Conservation (phyloP, 2,113 vertebrate species). For the Irena cyanogastra region DNA sequence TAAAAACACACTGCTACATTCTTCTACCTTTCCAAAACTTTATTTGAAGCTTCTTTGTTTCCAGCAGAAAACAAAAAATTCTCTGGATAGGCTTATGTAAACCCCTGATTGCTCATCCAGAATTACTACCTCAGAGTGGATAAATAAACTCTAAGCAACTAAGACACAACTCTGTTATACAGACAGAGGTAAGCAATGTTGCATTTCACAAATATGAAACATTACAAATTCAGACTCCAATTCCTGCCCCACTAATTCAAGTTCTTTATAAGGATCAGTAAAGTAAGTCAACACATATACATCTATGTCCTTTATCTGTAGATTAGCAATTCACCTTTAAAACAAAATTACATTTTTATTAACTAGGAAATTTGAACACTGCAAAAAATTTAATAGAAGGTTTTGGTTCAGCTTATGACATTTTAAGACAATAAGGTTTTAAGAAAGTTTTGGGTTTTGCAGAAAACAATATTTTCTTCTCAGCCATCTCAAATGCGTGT, state of each 20-base stretch:
- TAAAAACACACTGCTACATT: too few species aligned
- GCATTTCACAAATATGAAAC: not conserved
- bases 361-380: too few species aligned
- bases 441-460: not conserved
- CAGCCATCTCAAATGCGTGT: not conserved
- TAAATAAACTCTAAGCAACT: not conserved
- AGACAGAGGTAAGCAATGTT: not conserved
- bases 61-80: not conserved
- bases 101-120: not conserved
- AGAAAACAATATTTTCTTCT: not conserved
- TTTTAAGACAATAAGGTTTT: not conserved
- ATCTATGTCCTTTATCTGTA: not conserved
- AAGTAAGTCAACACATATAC: not conserved
- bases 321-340: too few species aligned
- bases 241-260: not conserved
- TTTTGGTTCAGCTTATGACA: not conserved
- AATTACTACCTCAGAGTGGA: not conserved
- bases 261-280: not conserved
- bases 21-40: not conserved
- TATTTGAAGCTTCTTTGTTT: not conserved
- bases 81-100: not conserved
- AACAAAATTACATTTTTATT: too few species aligned
- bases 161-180: not conserved
- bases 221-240: not conserved
- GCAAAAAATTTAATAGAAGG: not conserved